Evolutionary conservation across 2,113 vertebrate species (phyloP).

Genomic region (Australoheros scitulus): DNA sequence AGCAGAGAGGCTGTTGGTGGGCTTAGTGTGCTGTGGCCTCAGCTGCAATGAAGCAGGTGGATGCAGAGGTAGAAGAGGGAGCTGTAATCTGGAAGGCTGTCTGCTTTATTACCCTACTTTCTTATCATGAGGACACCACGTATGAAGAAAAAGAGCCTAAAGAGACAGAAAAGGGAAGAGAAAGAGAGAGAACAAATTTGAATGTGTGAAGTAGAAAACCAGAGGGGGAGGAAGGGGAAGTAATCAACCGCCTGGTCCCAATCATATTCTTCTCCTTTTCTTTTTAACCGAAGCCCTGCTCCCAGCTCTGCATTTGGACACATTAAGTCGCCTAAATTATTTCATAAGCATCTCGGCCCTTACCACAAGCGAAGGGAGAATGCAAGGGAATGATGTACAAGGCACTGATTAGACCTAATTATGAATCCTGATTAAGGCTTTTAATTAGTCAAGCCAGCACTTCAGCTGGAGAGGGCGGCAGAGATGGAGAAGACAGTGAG

Average conservation of each 20-base stretch:
- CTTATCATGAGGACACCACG: slow-evolving; percentile 36
- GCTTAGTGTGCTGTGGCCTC: slow-evolving; percentile 52
- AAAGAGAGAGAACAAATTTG: slow-evolving; percentile 26
- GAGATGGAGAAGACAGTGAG: slow-evolving; percentile 65
- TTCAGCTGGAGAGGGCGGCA: slow-evolving; percentile 76
- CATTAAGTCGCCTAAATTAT: slow-evolving; percentile 74
- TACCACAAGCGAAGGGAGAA: slow-evolving; percentile 70
- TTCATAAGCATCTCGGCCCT: slow-evolving; percentile 76
- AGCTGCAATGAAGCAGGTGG: slow-evolving; percentile 67
- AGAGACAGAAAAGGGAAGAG: neutral
- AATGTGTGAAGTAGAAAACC: slow-evolving; percentile 40
- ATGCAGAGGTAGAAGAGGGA: slow-evolving; percentile 32
- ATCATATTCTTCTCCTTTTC: slow-evolving; percentile 54
- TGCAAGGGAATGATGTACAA: slow-evolving; percentile 80
- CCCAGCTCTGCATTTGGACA: slow-evolving; percentile 61
- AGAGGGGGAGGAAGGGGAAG: slow-evolving; percentile 45
- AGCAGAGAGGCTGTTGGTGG: slow-evolving; percentile 38
- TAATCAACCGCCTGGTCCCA: slow-evolving; percentile 68
- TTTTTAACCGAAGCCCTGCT: slow-evolving; percentile 52
- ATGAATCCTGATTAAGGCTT: slow-evolving; percentile 84
- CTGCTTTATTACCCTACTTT: slow-evolving; percentile 56
- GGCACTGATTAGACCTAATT: slow-evolving; percentile 84
- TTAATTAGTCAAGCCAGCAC: slow-evolving; percentile 83
- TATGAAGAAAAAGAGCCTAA: neutral
- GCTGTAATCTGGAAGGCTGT: slow-evolving; percentile 55